phyloP scores from a whole-genome alignment of 2,797 vertebrate species.

The Sarcoramphus papa region DNA sequence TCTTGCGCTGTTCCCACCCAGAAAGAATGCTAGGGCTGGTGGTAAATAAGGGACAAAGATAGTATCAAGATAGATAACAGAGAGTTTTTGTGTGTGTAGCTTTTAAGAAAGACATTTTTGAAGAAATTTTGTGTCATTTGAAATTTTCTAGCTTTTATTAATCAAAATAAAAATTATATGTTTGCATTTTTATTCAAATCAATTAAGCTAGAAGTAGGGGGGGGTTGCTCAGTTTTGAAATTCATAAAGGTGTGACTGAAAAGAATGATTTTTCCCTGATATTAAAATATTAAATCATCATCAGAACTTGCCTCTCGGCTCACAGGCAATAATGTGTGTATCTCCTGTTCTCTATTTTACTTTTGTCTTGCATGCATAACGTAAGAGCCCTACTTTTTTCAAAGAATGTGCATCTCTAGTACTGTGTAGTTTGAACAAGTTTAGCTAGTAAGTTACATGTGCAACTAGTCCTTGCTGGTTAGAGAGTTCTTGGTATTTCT shows the following conservation, averaged over 20 bases:
- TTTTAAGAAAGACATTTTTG: not conserved
- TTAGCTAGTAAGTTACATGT: not conserved
- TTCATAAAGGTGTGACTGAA: not conserved
- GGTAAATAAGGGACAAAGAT: not conserved
- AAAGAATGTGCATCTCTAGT: not conserved
- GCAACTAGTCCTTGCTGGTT: not conserved
- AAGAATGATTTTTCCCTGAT: not conserved
- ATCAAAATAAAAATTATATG: not conserved
- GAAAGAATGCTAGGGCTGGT: not conserved
- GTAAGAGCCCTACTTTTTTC: not conserved
- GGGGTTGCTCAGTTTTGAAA: not conserved
- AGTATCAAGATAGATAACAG: not conserved
- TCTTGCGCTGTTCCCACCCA: not conserved
- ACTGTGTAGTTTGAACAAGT: not conserved
- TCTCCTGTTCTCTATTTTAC: not conserved
- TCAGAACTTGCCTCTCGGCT: not conserved
- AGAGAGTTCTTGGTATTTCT: not conserved
- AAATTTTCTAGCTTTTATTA: not conserved
- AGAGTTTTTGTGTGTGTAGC: not conserved
- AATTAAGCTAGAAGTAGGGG: not conserved
- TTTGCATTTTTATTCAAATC: not conserved
- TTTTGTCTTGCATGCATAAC: not conserved
- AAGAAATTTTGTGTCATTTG: not conserved
- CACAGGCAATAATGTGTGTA: not conserved
- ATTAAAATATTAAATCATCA: not conserved